Evolutionary conservation across 2,888 invertebrate species (phyloP), one percentile per base, ranked within the genome.

Genomic region (Agrotis clavis): DNA sequence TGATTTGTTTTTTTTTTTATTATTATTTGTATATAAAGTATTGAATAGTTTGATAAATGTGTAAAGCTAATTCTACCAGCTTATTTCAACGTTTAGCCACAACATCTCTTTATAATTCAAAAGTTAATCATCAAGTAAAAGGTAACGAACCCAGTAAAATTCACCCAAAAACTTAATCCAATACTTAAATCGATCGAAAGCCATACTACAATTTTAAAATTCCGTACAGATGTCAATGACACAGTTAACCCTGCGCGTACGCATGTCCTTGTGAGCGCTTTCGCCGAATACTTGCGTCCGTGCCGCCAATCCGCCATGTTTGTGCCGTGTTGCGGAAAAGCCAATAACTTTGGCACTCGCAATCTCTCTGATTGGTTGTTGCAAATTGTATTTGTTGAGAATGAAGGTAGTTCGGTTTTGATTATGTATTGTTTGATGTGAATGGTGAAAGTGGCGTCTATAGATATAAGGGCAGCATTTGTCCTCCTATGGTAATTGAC

Each of bases 211-310:
- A 77, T 77, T 77, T 74, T 74, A 77, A 81, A 75, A 86, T 86
- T 77, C 86, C 50, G 67, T 57, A 57, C 74, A 57, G 74, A 74
- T 74, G 82, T 76, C 85, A 85, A 77, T 80, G 78, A 80, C 75
- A 77, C 86, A 84, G 80, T 72, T 84, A 73, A 82, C 84, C 77
- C 77, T 72, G 87, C 74, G 76, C 79, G 85, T 77, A 73, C 78
- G 72, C 67, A 66, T 65, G 85, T 81, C 87, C 85, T 85, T 85
- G 85, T 77, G 72, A 56, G 62, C 87, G 85, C 83, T 86, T 85
- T 85, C 85, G 83, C 87, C 83, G 67, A 83, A 83, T 86, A 76
- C 76, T 69, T 70, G 71, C 45, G 74, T 66, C 18, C 30, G 54
- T 9, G 18, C 54, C 54, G 18, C 25, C 54, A 56, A 56, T 30